Percentiles rank a stretch among this genome's conserved stretches.
Evolutionary conservation across 1,140 invertebrate species (phyloP).

Genomic region (Drosophila subobscura): DNA sequence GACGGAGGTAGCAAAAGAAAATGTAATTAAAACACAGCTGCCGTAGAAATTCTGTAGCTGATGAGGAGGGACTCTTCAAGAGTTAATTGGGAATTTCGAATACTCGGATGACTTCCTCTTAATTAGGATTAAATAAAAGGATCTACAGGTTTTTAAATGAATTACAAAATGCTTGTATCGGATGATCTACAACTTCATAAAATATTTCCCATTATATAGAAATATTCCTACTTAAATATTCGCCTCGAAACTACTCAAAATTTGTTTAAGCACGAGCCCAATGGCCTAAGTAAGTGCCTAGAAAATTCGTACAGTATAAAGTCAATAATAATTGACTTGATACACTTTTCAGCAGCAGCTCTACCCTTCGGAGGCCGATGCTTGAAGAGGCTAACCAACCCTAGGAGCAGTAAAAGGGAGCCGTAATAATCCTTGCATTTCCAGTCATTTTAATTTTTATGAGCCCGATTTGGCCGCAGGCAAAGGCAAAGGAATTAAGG

Average conservation of each 20-base stretch:
- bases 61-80: too few species aligned
- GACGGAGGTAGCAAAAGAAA: conserved; percentile 21
- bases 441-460: conserved; percentile 75
- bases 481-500: conserved; percentile 57
- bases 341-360: conserved; percentile 40
- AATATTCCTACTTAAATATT: neutral
- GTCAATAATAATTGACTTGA: conserved; percentile 50
- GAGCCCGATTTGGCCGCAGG: conserved; percentile 57
- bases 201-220: neutral
- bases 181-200: neutral
- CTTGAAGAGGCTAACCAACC: conserved; percentile 19
- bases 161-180: too few species aligned
- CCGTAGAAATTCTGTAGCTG: neutral
- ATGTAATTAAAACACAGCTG: conserved; percentile 14
- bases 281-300: conserved; percentile 22
- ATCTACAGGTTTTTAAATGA: neutral
- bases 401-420: conserved; percentile 27
- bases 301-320: neutral
- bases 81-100: too few species aligned
- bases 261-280: neutral
- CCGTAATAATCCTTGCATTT: conserved; percentile 56
- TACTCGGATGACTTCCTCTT: too few species aligned
- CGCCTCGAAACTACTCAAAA: neutral
- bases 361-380: conserved; percentile 5
- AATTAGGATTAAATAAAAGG: too few species aligned